These are phyloP conservation scores for Acrobasis consociella DNA, from an alignment of 2,888 invertebrate genomes.

Conservation along the genomic window DNA sequence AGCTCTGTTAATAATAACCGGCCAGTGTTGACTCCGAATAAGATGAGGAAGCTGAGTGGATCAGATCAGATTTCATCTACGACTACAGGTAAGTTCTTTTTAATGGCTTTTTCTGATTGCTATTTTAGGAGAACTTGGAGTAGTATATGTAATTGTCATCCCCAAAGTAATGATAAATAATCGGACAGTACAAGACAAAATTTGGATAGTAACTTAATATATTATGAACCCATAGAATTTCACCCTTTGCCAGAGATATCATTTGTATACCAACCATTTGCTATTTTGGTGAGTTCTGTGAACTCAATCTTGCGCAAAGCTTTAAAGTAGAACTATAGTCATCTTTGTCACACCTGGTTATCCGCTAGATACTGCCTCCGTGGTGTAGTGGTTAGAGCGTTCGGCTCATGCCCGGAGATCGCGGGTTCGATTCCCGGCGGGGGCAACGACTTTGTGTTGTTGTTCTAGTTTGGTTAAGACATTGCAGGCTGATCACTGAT, in stretches of 20 bases:
- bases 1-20: slow-evolving; percentile 62
- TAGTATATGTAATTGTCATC: background rate
- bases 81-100: slow-evolving; percentile 59
- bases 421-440: too few species aligned
- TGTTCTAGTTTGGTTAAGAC: too few species aligned
- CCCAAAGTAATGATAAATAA: background rate
- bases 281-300: background rate
- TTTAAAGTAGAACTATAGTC: too few species aligned
- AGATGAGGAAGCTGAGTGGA: slow-evolving; percentile 67
- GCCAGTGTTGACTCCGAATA: slow-evolving; percentile 60
- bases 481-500: too few species aligned
- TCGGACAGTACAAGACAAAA: background rate
- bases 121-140: background rate
- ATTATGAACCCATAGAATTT: slow-evolving; percentile 22
- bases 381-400: too few species aligned
- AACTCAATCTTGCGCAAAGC: too few species aligned
- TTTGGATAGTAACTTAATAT: slow-evolving; percentile 1
- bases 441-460: too few species aligned
- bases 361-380: too few species aligned
- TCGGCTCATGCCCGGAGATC: too few species aligned
- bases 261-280: slow-evolving; percentile 18
- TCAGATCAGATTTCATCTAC: slow-evolving; percentile 74
- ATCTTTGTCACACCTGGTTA: too few species aligned
- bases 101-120: slow-evolving; percentile 12
- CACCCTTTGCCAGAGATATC: slow-evolving; percentile 12